Evolutionary conservation across 2,113 vertebrate genomes (phyloP), one percentile per base, ranked within the genome.

Genomic region (Ptyas mucosa): DNA sequence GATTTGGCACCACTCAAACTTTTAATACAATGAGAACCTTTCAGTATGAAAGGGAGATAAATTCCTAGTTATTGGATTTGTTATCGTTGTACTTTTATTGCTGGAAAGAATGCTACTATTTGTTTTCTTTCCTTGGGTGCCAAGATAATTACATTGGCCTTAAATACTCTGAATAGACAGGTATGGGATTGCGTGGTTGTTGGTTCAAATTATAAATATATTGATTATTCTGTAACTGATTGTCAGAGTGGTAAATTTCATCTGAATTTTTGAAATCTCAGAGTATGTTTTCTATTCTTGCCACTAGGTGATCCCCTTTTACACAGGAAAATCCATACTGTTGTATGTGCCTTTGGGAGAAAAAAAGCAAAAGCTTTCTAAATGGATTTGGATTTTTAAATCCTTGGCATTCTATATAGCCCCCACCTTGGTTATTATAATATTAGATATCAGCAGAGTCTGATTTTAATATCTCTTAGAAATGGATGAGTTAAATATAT

Each of bases 261-360:
- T 14, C 26, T 18, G 3, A 54, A n/a, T 55, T 46, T 21, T 64
- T 51, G 53, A 51, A 92, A 85, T 53, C 55, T 57, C 52, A 87
- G 49, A 12, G 75, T n/a, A 86, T 2, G 5, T 91, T 97, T 94
- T 91, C 93, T 91, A 2, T 34, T 95, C 26, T 34, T 51, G 86
- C 96, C 96, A 95, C 96, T 96, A 97, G 97, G 96, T 93, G 97
- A 95, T 96, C 64, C 96, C 95, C 97, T 96, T 89, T 93, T 26
- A 57, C 94, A 93, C 91, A 90, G 53, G 57, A 94, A 95, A 89
- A 24, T 24, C 69, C 49, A 20, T 87, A 29, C 51, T n/a, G 10
- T 34, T 89, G 29, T 14, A 20, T 23, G 39, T 61, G 29, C 4
- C 49, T 49, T 81, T 89, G 7, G 21, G 51, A n/a, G 9, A 1